phyloP scores from a whole-genome alignment of 2,888 invertebrate species.

The Agrotis exclamationis region DNA sequence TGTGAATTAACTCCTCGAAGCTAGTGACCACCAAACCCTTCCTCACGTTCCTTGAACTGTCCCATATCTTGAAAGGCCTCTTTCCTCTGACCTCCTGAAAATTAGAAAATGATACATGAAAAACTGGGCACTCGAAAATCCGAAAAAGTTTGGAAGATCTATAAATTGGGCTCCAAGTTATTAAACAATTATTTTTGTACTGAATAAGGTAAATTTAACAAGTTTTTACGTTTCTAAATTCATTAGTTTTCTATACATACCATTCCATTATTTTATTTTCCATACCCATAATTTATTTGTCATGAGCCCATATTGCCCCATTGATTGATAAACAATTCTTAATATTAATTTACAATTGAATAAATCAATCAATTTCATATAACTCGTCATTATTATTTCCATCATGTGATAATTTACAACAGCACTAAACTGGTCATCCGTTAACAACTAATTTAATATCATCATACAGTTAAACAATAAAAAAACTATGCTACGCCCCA shows the following conservation, averaged over 20 bases:
- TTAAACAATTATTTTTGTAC: not conserved
- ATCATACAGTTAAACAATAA: constrained; percentile 58
- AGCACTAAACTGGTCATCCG: constrained; percentile 48
- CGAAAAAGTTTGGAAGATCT: not conserved
- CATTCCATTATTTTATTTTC: constrained; percentile 62
- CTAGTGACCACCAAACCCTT: constrained; percentile 98
- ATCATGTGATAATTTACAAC: constrained; percentile 10
- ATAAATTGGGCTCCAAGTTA: not conserved
- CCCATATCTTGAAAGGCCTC: constrained; percentile 99
- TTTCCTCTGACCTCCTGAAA: constrained; percentile 98
- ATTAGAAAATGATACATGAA: constrained; percentile 53
- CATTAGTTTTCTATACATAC: constrained; percentile 51
- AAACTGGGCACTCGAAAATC: constrained; percentile 5
- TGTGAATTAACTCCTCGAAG: constrained; percentile 96
- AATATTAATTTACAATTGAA: constrained; percentile 22
- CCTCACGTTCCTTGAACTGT: constrained; percentile 97
- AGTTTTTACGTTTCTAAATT: not conserved
- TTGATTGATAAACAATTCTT: constrained; percentile 17
- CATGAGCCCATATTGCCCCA: constrained; percentile 28
- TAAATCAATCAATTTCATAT: constrained; percentile 26
- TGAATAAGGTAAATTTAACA: not conserved
- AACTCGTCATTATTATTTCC: constrained; percentile 1
- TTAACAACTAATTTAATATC: constrained; percentile 44
- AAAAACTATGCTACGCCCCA: constrained; percentile 61
- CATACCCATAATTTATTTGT: constrained; percentile 43